Percentiles rank a stretch among this genome's conserved stretches.
phyloP scores from a whole-genome alignment of 2,797 vertebrate genomes.

The Iguana delicatissima region DNA sequence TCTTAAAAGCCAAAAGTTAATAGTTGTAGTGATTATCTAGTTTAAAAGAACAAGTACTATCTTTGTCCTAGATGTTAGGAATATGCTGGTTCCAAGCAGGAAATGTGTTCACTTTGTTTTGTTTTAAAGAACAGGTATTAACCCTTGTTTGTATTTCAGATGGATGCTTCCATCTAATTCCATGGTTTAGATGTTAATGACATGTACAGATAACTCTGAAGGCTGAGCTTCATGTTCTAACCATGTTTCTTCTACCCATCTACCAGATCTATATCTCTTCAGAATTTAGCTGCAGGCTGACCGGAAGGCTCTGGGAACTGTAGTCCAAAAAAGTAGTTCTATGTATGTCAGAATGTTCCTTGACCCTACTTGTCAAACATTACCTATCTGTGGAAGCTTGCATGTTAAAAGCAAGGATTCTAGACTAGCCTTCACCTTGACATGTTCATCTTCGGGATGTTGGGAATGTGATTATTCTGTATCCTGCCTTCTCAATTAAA shows the following conservation, averaged over 20 bases:
- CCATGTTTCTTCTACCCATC: neutral
- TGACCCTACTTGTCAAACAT: neutral
- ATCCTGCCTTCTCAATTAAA: neutral
- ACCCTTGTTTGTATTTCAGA: conserved; percentile 12
- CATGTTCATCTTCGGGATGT: too few species aligned
- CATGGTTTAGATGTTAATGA: conserved; percentile 15
- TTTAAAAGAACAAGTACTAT: conserved; percentile 37
- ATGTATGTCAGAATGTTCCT: neutral
- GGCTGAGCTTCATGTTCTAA: neutral
- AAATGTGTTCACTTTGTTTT: conserved; percentile 26
- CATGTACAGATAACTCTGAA: neutral
- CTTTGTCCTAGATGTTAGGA: conserved; percentile 40
- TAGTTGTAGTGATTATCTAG: conserved; percentile 46
- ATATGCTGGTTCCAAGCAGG: neutral
- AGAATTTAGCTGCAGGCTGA: neutral
- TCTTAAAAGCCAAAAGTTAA: conserved; percentile 42
- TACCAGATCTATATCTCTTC: conserved; percentile 21
- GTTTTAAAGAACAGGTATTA: conserved; percentile 25
- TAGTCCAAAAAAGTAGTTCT: too few species aligned
- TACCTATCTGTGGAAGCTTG: neutral
- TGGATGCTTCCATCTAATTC: neutral
- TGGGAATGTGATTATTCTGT: neutral
- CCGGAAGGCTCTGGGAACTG: too few species aligned
- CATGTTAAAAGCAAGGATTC: neutral
- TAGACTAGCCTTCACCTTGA: too few species aligned